Conservation (phyloP, 2,797 vertebrate species). For the Coluber constrictor region DNA sequence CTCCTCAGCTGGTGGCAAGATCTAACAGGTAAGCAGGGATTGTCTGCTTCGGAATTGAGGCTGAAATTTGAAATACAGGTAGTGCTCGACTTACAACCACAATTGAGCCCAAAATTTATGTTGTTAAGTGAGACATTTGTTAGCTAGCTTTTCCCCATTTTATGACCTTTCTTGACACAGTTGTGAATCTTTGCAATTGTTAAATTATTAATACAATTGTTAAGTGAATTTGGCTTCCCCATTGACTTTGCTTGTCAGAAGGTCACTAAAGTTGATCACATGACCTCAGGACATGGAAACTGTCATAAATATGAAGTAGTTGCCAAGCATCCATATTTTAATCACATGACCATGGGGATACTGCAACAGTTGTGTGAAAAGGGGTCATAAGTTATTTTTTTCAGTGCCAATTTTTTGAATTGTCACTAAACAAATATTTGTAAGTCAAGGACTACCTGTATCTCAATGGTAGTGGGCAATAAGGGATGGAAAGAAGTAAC, state of each 20-base stretch:
- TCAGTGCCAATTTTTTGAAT: neutral
- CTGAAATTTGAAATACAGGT: neutral
- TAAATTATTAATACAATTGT: no score
- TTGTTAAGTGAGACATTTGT: neutral
- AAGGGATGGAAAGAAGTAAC: neutral
- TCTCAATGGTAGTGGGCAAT: neutral
- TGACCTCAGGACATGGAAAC: neutral
- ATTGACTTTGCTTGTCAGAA: no score
- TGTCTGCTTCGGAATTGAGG: neutral
- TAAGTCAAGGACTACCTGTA: neutral
- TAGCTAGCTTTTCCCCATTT: neutral
- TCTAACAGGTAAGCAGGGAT: neutral
- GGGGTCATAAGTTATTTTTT: neutral
- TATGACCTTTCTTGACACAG: neutral
- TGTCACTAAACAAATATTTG: neutral
- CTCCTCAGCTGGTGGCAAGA: neutral
- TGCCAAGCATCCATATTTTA: neutral
- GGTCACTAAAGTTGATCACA: no score
- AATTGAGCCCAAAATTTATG: neutral
- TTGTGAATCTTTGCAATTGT: neutral
- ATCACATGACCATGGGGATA: neutral
- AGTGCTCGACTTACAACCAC: neutral
- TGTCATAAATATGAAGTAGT: neutral
- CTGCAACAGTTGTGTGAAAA: neutral
- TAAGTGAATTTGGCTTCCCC: no score